These are phyloP conservation scores for Pimephales promelas DNA, from an alignment of 2,113 vertebrate genomes.

Conservation along the genomic window DNA sequence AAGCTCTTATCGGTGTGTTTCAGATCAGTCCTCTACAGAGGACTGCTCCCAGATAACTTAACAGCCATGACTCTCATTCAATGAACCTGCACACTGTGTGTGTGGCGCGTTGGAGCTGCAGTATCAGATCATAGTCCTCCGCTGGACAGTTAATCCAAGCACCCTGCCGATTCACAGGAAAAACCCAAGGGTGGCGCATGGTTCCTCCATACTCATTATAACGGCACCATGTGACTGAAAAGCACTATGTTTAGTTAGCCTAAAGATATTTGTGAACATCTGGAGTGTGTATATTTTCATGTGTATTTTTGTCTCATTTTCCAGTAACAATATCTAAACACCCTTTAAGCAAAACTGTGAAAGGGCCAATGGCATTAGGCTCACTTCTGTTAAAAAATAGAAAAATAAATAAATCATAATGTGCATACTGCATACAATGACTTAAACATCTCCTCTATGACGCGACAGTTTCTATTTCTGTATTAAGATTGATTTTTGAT, in stretches of 20 bases:
- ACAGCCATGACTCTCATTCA: conserved; percentile 8
- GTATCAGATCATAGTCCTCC: neutral
- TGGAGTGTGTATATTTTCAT: neutral
- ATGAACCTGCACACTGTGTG: neutral
- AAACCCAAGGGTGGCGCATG: neutral
- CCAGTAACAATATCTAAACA: neutral
- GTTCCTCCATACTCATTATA: neutral
- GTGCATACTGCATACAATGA: neutral
- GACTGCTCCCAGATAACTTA: neutral
- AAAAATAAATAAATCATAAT: neutral
- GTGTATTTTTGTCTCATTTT: neutral
- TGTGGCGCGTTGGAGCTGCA: neutral
- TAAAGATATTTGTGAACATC: conserved; percentile 2
- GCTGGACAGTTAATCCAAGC: conserved; percentile 7
- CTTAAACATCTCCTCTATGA: neutral
- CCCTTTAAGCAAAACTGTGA: neutral
- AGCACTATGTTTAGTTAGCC: neutral
- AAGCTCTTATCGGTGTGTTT: conserved; percentile 33
- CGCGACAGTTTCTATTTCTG: neutral
- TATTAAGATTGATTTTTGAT: neutral
- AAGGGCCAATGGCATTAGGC: neutral
- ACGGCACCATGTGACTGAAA: neutral
- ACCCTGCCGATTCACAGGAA: neutral
- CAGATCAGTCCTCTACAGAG: conserved; percentile 19
- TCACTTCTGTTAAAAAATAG: neutral